Evolutionary conservation across 2,113 vertebrate genomes (phyloP).

Genomic region (Albula glossodonta): DNA sequence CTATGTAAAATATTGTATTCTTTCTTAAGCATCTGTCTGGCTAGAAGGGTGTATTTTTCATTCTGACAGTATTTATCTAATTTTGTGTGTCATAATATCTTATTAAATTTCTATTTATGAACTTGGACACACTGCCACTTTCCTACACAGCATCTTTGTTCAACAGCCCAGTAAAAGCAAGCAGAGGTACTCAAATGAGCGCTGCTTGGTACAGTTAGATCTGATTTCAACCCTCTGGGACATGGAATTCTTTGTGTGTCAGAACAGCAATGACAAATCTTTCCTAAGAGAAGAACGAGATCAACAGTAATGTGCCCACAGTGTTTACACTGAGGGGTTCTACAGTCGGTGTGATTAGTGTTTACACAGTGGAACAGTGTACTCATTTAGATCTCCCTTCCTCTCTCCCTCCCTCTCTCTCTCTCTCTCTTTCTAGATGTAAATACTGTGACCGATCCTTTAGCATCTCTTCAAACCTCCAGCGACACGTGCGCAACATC

Average conservation of each 20-base stretch:
- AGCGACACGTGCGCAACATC: conserved; percentile 98
- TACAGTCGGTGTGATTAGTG: conserved; percentile 43
- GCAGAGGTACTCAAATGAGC: neutral
- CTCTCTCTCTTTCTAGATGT: conserved; percentile 77
- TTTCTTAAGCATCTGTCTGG: neutral
- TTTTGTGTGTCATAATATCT: neutral
- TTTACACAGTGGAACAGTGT: conserved; percentile 46
- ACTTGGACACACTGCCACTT: neutral
- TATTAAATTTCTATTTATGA: neutral
- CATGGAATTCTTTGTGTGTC: conserved; percentile 18
- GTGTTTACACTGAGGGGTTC: conserved; percentile 45
- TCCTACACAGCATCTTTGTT: conserved; percentile 6
- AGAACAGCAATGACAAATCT: conserved; percentile 37
- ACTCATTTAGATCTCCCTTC: conserved; percentile 40
- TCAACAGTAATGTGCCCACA: conserved; percentile 21
- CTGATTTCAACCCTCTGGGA: conserved; percentile 12
- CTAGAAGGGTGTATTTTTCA: neutral
- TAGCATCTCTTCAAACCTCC: conserved; percentile 99
- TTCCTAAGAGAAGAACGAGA: conserved; percentile 28
- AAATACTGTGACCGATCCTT: conserved; percentile 99
- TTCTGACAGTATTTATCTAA: neutral
- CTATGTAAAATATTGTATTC: neutral
- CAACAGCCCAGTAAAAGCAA: conserved; percentile 21
- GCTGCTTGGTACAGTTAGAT: conserved; percentile 9
- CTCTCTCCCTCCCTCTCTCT: conserved; percentile 27